Evolutionary conservation across 92 coral and sea anemone species (phyloP), one percentile per base, ranked within the genome.

Genomic region (Virgularia gustaviana): DNA sequence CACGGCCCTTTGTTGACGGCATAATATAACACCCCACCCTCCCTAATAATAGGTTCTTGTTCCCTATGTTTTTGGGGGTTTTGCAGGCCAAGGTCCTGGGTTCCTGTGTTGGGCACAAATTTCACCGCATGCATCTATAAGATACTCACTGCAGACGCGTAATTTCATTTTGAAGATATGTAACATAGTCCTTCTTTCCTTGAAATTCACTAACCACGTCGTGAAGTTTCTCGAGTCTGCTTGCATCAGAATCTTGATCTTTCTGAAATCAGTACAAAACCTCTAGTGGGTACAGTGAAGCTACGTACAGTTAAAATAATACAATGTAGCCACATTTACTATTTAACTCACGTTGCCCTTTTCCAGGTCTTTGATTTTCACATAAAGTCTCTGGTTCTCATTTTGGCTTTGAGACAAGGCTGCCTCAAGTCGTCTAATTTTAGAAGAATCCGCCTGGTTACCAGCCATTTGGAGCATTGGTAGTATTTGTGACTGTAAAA

Each of bases 201-300:
- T 96, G 88, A 77, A 94, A 94, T 49, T 94, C 99, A 16, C 96
- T 89, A 76, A 94, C 89, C 18, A 89, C 95, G 41, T 89, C 95
- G 60, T 86, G 96, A 43, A 89, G 87, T 57, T 85, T 88, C 81
- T 76, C 83, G 31, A 91, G 66, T 36, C 86, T 87, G n/a, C n/a
- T n/a, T 22, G 65, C 38, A 13, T 71, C 72, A 49, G 65, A 44
- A 56, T 63, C 76, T 71, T 71, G 76, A 18, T 70, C 84, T 33
- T 72, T 80, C 87, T 83, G 23, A 38, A 41, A 52, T 31, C 18
- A 25, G 15, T 13, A 18, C n/a, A n/a, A 22, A 58, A 1, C 9
- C 10, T 58, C 49, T 11, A 11, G n/a, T 43, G 49, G 12, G n/a
- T 19, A 43, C 49, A 43, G 49, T 43, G n/a, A 11, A 11, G 11